Evolutionary conservation across 30 jellyfish, hydroid and myxozoan species (phyloP), one percentile per base, ranked within the genome.

Genomic region (Hydra vulgaris): DNA sequence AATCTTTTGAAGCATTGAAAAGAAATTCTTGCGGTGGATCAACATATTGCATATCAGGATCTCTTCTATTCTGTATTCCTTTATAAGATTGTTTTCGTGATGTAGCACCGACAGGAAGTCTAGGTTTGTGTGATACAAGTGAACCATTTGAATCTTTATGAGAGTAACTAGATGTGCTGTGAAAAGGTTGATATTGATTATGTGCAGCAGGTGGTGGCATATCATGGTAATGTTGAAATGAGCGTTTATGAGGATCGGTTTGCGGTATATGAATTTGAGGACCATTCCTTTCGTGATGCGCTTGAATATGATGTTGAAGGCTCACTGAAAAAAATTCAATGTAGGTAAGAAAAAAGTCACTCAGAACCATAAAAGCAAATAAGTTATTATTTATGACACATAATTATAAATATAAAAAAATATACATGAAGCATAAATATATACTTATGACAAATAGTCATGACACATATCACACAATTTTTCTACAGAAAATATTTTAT

Each of bases 11-110:
- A 22, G 99, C 88, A 40, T 73, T 81, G 88, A 92, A 92, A 21
- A 92, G 79, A 70, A 92, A 92, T 74, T 92, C 99, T 40, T 92
- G 99, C 0, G 99, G 99, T 12, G 99, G 99, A 54, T 92, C 99
- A 80, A 92, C 99, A 68, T 74, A 92, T 24, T 87, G 99, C 20
- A 88, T 79, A 68, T 87, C 99, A 69, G 89, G 89, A 53, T 92
- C 99, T 54, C 95, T 84, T 26, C 95, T 85, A 17, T 75, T 83
- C 25, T 83, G 84, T 23, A 80, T 80, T 19, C 87, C 87, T 70
- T 80, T 80, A 82, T 80, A 80, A 25, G 84, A 61, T 55, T 80
- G 87, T n/a, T 80, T 80, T 4, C 87, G 20, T 0, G 87, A 80
- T 8, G 87, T 80, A 15, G 83, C 68, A 19, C 87, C 87, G 19